Percentiles rank a stretch among this genome's conserved stretches.
phyloP scores from a whole-genome alignment of 2,797 vertebrate genomes.

The Octomys mimax region DNA sequence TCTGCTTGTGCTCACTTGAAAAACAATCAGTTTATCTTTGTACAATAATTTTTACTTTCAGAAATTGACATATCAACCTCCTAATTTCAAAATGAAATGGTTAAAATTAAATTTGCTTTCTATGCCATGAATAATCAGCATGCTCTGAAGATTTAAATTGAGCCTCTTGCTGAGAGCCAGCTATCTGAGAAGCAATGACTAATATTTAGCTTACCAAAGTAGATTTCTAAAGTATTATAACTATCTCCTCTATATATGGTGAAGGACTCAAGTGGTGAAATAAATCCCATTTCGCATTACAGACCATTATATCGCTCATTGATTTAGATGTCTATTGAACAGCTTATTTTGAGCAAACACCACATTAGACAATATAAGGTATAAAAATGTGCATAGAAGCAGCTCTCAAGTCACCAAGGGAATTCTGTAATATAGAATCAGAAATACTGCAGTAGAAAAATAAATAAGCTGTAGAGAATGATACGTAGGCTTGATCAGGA shows the following conservation, averaged over 20 bases:
- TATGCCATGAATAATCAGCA: background rate
- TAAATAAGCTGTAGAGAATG: background rate
- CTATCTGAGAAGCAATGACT: conserved; percentile 22
- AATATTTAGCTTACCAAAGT: conserved; percentile 64
- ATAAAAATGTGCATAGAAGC: conserved; percentile 50
- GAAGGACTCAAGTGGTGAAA: background rate
- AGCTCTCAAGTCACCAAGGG: background rate
- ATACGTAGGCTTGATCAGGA: background rate
- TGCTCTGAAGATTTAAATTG: background rate
- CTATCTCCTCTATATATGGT: conserved; percentile 2
- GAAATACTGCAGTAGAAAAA: background rate
- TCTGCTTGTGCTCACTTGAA: background rate
- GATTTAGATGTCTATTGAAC: conserved; percentile 69
- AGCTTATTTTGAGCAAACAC: conserved; percentile 61
- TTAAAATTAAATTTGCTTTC: conserved; percentile 16
- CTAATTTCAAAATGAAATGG: conserved; percentile 24
- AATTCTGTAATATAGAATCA: background rate
- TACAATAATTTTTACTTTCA: conserved; percentile 17
- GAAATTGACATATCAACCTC: background rate
- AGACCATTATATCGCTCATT: conserved; percentile 62
- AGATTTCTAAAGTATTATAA: conserved; percentile 57
- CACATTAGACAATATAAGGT: conserved; percentile 2
- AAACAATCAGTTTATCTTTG: background rate
- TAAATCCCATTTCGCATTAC: conserved; percentile 52
- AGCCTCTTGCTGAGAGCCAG: background rate